Evolutionary conservation across 2,888 invertebrate genomes (phyloP).

Genomic region (Aelia acuminata): DNA sequence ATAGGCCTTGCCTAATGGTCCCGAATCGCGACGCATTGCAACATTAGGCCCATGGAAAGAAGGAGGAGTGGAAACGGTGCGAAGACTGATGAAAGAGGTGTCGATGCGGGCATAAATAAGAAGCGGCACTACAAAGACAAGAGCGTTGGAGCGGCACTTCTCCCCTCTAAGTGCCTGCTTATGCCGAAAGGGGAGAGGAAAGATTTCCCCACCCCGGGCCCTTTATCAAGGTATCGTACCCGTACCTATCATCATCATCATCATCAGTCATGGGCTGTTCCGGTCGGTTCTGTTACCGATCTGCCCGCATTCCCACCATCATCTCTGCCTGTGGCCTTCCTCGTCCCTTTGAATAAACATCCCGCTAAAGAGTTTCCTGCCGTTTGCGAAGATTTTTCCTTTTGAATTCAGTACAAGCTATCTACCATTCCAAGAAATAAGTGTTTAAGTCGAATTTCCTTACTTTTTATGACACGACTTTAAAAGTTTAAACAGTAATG

Average conservation of each 20-base stretch:
- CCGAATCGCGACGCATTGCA: not conserved
- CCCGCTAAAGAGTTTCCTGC: not conserved
- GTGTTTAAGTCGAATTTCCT: too few species aligned
- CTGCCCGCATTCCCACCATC: not conserved
- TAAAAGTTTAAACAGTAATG: too few species aligned
- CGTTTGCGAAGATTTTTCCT: not conserved
- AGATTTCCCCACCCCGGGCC: not conserved
- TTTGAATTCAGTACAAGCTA: too few species aligned
- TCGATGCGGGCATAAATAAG: slow-evolving; percentile 1
- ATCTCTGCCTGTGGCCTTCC: not conserved
- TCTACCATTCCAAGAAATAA: too few species aligned
- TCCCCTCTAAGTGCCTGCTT: not conserved
- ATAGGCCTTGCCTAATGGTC: not conserved
- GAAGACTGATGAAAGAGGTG: not conserved
- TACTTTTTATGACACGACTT: too few species aligned
- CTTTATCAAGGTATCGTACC: not conserved
- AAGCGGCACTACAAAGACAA: not conserved
- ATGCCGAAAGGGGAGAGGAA: not conserved
- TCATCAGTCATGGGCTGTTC: not conserved
- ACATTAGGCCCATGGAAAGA: not conserved
- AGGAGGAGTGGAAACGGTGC: not conserved
- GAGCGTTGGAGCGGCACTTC: not conserved
- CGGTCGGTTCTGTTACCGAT: not conserved
- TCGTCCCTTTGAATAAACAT: not conserved
- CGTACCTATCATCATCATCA: not conserved